Evolutionary conservation across 2,797 vertebrate species (phyloP).

Genomic region (Fistularia tabacaria): DNA sequence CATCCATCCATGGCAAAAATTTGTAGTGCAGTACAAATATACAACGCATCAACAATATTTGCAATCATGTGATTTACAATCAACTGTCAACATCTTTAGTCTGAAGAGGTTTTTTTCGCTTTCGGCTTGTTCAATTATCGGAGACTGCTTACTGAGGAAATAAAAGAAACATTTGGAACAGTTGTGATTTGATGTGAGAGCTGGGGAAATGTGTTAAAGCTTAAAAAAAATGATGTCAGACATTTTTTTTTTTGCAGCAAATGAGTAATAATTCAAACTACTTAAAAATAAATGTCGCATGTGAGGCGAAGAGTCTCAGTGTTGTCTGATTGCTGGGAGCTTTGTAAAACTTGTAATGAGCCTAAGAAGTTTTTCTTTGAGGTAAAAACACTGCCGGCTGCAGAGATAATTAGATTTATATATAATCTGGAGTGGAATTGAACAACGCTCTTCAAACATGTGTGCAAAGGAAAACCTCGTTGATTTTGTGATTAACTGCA

Average conservation of each 20-base stretch:
- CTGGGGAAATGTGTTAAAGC: too few species aligned
- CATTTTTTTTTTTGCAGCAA: too few species aligned
- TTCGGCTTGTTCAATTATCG: too few species aligned
- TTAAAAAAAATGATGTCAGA: too few species aligned
- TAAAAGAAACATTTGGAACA: too few species aligned
- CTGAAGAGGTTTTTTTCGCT: too few species aligned
- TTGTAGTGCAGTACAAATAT: conserved; percentile 16
- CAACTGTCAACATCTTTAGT: too few species aligned
- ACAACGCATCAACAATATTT: background rate
- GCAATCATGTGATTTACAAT: background rate
- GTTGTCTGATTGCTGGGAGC: conserved; percentile 20
- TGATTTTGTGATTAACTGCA: conserved; percentile 47
- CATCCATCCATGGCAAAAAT: conserved; percentile 24
- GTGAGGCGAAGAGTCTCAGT: too few species aligned
- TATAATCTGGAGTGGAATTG: conserved; percentile 34
- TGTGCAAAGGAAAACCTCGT: conserved; percentile 33
- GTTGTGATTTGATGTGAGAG: too few species aligned
- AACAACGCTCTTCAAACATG: conserved; percentile 31
- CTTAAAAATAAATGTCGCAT: conserved; percentile 12
- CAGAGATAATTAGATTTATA: conserved; percentile 32
- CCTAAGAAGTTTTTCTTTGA: conserved; percentile 31
- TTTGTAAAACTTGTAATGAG: conserved; percentile 37
- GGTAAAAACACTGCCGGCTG: conserved; percentile 34
- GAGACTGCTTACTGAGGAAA: too few species aligned
- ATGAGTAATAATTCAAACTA: conserved; percentile 11